Evolutionary conservation across 2,113 vertebrate species (phyloP).

Genomic region (Mastomys coucha): DNA sequence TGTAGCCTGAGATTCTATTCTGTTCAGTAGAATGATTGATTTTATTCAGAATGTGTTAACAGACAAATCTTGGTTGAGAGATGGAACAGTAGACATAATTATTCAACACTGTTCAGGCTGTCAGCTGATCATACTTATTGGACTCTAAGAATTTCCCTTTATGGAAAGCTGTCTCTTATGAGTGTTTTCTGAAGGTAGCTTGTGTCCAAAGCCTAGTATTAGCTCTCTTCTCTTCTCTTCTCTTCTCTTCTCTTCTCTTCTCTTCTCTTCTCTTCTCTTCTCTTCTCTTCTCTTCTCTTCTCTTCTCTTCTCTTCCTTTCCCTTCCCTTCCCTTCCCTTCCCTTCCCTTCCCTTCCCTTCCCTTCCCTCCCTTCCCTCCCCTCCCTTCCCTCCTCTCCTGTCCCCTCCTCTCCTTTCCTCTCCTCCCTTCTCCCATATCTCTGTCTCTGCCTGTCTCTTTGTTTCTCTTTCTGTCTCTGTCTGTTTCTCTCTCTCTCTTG

Average conservation of each 20-base stretch:
- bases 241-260: too few relatives aligned
- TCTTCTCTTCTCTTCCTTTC: too few relatives aligned
- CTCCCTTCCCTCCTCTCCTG: too few relatives aligned
- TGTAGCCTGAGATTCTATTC: neutral
- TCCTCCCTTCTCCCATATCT: too few relatives aligned
- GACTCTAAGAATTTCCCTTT: neutral
- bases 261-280: too few relatives aligned
- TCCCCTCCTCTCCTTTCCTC: neutral
- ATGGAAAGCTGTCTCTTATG: neutral
- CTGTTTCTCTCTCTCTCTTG: too few relatives aligned
- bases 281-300: neutral
- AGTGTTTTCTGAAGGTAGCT: neutral
- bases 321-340: neutral
- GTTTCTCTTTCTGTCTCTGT: too few relatives aligned
- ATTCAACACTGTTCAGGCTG: neutral
- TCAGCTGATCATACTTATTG: neutral
- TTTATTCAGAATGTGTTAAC: neutral
- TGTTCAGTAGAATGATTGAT: neutral
- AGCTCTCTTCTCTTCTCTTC: neutral
- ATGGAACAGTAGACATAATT: neutral
- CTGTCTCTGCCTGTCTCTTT: too few relatives aligned
- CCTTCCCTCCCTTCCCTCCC: accelerated
- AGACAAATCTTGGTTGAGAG: neutral
- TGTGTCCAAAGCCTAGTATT: neutral
- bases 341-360: too few relatives aligned